These are phyloP conservation scores for Equus przewalskii DNA, from an alignment of 2,113 vertebrate genomes.

Conservation along the genomic window DNA sequence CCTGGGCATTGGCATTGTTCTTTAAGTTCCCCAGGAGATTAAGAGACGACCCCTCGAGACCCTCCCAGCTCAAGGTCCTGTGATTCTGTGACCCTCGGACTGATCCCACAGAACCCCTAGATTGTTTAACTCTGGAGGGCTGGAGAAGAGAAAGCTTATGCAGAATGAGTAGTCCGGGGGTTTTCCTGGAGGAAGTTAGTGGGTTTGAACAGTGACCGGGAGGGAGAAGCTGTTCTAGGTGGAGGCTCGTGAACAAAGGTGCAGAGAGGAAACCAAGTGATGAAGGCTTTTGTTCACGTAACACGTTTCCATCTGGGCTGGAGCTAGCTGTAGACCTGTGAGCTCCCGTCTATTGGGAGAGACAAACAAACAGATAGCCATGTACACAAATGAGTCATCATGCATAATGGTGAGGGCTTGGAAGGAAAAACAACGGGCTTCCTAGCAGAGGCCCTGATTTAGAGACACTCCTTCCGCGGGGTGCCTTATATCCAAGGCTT, in stretches of 20 bases:
- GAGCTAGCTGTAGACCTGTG: background rate
- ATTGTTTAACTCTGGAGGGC: background rate
- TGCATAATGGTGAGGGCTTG: background rate
- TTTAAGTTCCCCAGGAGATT: background rate
- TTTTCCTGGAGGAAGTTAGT: background rate
- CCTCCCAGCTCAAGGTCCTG: background rate
- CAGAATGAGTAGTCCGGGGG: background rate
- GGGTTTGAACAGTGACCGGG: background rate
- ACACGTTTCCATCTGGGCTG: background rate
- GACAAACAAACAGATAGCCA: background rate
- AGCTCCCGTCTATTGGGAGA: background rate
- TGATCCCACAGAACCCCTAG: background rate
- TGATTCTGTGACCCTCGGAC: background rate
- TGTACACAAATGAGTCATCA: too few relatives aligned
- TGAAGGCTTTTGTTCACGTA: background rate
- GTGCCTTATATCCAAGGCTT: background rate
- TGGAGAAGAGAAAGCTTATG: background rate
- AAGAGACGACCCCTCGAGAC: background rate
- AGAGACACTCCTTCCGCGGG: background rate
- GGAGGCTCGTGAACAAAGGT: rapidly evolving
- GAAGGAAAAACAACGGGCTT: background rate
- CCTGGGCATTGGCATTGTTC: background rate
- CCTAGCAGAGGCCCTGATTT: background rate
- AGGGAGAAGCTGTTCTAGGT: background rate
- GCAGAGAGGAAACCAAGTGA: background rate